Conservation (phyloP, 2,888 invertebrate genomes). For the Axea sp. region DNA sequence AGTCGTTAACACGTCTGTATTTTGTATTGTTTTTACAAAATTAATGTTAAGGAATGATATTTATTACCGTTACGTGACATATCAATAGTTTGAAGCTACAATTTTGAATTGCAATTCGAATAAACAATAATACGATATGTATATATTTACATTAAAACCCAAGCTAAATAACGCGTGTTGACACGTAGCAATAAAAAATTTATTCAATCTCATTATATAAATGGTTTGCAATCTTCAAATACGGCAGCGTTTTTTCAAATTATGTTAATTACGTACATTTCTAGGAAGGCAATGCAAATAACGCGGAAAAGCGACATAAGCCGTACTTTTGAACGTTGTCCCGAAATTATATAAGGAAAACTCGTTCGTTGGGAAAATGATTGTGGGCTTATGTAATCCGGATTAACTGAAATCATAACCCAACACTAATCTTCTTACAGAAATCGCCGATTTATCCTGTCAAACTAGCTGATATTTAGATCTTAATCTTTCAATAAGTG, state of each 20-base stretch:
- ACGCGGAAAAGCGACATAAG: slow-evolving; percentile 21
- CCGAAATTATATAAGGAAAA: slow-evolving; percentile 48
- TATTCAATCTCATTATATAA: slow-evolving; percentile 21
- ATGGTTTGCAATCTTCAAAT: neutral
- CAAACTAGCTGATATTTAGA: slow-evolving; percentile 31
- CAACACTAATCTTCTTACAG: slow-evolving; percentile 25
- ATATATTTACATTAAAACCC: too few relatives aligned
- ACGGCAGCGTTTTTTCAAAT: slow-evolving; percentile 17
- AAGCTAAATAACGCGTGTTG: slow-evolving; percentile 11
- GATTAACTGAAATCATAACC: slow-evolving; percentile 43
- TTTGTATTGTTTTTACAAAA: too few relatives aligned
- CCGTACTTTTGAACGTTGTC: slow-evolving; percentile 17
- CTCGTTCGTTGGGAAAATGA: slow-evolving; percentile 32
- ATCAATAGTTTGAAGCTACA: too few relatives aligned
- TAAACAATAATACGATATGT: too few relatives aligned
- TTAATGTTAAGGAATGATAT: too few relatives aligned
- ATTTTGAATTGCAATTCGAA: too few relatives aligned
- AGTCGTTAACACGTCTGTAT: too few relatives aligned
- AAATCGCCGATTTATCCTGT: slow-evolving; percentile 29
- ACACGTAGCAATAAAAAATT: slow-evolving; percentile 5
- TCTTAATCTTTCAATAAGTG: too few relatives aligned
- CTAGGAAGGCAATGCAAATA: slow-evolving; percentile 17
- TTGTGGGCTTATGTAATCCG: slow-evolving; percentile 30
- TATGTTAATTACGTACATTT: slow-evolving; percentile 25
- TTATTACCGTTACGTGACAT: too few relatives aligned